Evolutionary conservation across 2,888 invertebrate species (phyloP).

Genomic region (Polydrusus pterygomalis): DNA sequence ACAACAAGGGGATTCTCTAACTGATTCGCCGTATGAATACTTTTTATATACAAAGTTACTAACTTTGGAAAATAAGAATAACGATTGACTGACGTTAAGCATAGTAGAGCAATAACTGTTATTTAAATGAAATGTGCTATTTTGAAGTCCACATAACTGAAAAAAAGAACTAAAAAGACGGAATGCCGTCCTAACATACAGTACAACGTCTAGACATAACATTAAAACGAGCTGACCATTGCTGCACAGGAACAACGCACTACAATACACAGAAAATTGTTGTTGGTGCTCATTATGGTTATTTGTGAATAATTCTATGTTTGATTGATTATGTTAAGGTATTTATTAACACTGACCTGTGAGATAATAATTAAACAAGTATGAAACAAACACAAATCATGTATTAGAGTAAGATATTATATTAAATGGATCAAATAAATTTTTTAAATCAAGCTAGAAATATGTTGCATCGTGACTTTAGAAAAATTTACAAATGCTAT

Average conservation of each 20-base stretch:
- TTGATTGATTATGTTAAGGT: too few species aligned
- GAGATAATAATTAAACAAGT: too few species aligned
- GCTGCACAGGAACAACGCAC: constrained; percentile 71
- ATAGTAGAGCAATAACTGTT: neutral
- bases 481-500: too few species aligned
- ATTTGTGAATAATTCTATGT: neutral
- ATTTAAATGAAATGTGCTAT: constrained; percentile 19
- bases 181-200: constrained; percentile 54
- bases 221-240: constrained; percentile 72
- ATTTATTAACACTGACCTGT: too few species aligned
- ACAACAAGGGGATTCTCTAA: neutral
- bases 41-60: neutral
- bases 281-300: constrained; percentile 23
- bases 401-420: too few species aligned
- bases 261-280: constrained; percentile 66
- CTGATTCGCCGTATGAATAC: neutral
- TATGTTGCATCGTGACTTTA: too few species aligned
- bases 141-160: constrained; percentile 40
- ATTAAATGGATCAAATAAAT: too few species aligned
- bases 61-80: neutral
- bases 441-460: too few species aligned
- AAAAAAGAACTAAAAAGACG: constrained; percentile 42
- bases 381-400: too few species aligned
- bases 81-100: too few species aligned
- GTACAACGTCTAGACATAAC: constrained; percentile 71